Base-by-base conservation (phyloP, 1,140 invertebrate genomes). In the Drosophila athabasca region DNA sequence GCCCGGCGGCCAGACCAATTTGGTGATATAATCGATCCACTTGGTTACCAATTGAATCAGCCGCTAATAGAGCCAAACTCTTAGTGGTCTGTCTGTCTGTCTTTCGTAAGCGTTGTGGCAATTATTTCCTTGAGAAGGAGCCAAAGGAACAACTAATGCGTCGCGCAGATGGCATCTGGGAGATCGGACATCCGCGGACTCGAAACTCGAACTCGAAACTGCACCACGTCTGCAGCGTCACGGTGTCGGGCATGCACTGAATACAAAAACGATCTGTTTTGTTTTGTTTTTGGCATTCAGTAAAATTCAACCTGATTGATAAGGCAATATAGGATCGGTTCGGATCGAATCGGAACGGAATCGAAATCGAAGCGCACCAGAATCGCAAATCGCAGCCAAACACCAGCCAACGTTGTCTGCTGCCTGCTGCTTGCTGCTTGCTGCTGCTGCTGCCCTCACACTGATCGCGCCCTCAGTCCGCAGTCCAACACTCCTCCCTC, bases 181-280 rank as follows among this genome's bases (percentile, higher is more conserved):
- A 35, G 8, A 24, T 26, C 31, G 55, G 48, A 41, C 35, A 61
- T 48, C 31, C 24, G 50, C 66, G 39, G 35, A 43, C 48, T 59
- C 48, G 53, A 51, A 69, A 53, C 31, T 43, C 35, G 45, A 43
- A 67, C 52, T 51, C 60, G 53, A 65, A 39, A 79, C 78, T 81
- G 82, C 74, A 83, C 54, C 82, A 88, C 83, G 83, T 88, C 83
- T 88, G 83, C 79, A 76, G 68, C 64, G 71, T 58, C 64, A 79
- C 76, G 76, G 67, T 76, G 76, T 64, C 76, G 72, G 85, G 55
- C 50, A 59, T 88, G 79, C 83, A 88, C 83, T 88, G 83, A 88
- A 65, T 65, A 45, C 62, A 72, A 51, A 39, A 70, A 24, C 73
- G 70, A 67, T 79, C 71, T 69, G 35, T 76, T 57, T 73, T 74